phyloP scores from a whole-genome alignment of 53 echinoderm and acorn worm genomes.

The Pentamera pediparva region DNA sequence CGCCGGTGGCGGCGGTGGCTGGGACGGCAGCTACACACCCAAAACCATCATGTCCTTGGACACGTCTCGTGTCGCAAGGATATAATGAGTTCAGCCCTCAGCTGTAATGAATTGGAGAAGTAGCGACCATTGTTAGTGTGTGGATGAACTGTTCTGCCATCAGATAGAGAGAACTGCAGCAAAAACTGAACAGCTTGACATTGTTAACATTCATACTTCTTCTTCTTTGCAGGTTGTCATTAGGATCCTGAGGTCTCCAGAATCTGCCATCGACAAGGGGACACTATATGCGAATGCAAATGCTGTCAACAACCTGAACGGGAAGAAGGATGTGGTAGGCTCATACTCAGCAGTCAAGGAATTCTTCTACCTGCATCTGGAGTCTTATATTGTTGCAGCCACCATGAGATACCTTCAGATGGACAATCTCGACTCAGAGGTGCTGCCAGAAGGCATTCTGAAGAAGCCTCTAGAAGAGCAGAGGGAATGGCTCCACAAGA shows the following conservation, averaged over 20 bases:
- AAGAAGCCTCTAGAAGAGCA: background rate
- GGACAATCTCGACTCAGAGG: background rate
- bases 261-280: constrained; percentile 10
- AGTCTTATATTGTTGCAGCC: background rate
- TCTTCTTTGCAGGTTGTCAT: background rate
- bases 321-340: background rate
- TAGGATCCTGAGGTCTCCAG: background rate
- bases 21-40: no score
- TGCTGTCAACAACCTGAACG: background rate
- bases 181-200: no score
- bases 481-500: constrained; percentile 1
- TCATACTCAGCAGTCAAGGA: constrained; percentile 13
- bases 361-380: constrained; percentile 18
- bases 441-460: background rate
- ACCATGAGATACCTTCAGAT: background rate
- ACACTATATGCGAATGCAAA: constrained; percentile 4
- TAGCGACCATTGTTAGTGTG: no score
- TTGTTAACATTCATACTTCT: background rate
- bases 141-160: no score
- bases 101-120: no score
- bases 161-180: no score
- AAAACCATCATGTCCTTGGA: no score
- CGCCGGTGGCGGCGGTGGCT: no score
- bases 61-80: background rate
- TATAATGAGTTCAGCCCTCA: no score